Evolutionary conservation across 1,140 invertebrate species (phyloP), one percentile per base, ranked within the genome.

Genomic region (Polypedilum vanderplanki): DNA sequence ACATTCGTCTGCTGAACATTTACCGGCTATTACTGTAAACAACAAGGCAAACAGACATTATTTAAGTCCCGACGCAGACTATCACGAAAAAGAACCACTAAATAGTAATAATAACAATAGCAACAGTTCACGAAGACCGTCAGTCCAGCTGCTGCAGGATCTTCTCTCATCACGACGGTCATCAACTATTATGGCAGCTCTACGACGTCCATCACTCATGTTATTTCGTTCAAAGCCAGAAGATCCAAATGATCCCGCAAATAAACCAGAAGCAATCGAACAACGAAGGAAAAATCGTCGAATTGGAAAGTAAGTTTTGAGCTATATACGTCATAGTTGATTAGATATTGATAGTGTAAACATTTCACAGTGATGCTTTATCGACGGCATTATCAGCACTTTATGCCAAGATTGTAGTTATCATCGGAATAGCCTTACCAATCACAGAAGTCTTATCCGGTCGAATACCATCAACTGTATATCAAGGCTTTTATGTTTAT

Each of bases 401-500:
- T 3, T 93, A 93, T 82, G 89, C 87, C 33, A 91, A 92, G 78
- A 80, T 92, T 1, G 79, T 93, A 74, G 88, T 93, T 10, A 87
- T 93, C 1, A 83, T 93, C 73, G 91, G 90, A 5, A 87, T 91
- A 73, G 87, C 87, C 41, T 84, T 89, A 74, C 88, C 88, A 4
- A 85, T 89, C 75, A 88, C 87, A 15, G 88, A 89, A 78, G 87
- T 88, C 73, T 87, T 90, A 73, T 88, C 88, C 46, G 83, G 86
- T 67, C 83, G 86, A 79, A 87, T 90, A 46, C 87, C 86, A 9
- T 83, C 85, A 7, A 85, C 84, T 76, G 85, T 88, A 70, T 88
- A 90, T 79, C 85, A 93, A 88, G 89, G 89, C n/a, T 94, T 93
- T 81, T 94, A 93, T 78, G 84, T 93, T 0, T 94, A 92, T 80